Evolutionary conservation across 2,797 vertebrate genomes (phyloP).

Genomic region (Paguma larvata): DNA sequence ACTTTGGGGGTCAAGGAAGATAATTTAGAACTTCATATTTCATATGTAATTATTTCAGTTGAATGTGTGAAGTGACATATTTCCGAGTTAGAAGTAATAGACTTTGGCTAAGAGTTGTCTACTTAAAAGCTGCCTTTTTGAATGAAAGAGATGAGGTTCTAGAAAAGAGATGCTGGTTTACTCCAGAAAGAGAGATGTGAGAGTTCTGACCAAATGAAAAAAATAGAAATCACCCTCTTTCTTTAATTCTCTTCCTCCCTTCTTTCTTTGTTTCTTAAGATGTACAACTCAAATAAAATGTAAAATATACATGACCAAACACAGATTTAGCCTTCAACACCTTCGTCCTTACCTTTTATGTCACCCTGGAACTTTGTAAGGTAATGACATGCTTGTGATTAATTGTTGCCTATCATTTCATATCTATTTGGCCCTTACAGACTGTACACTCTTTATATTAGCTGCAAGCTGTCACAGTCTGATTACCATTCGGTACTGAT

Average conservation of each 20-base stretch:
- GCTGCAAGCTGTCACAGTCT: conserved; percentile 49
- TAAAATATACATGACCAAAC: not conserved
- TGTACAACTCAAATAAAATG: not conserved
- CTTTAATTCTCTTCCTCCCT: not conserved
- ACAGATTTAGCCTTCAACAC: not conserved
- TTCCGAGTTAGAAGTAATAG: not conserved
- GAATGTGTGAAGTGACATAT: not conserved
- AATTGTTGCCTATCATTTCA: conserved; percentile 65
- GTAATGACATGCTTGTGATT: conserved; percentile 68
- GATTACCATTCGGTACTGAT: conserved; percentile 67
- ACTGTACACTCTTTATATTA: conserved; percentile 62
- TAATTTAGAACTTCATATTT: not conserved
- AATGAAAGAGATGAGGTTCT: not conserved
- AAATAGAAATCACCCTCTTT: not conserved
- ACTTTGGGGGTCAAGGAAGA: not conserved
- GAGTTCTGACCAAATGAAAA: not conserved
- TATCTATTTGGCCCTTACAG: conserved; percentile 74
- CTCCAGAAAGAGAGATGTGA: not conserved
- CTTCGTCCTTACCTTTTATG: conserved; percentile 16
- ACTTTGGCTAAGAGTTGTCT: not conserved
- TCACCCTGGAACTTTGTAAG: not conserved
- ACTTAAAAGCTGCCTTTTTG: not conserved
- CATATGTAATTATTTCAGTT: not conserved
- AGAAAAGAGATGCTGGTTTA: not conserved
- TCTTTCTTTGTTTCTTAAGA: not conserved